Percentiles rank a stretch among this genome's conserved stretches.
These are phyloP conservation scores for Egretta garzetta DNA, from an alignment of 2,113 vertebrate genomes.

Conservation along the genomic window DNA sequence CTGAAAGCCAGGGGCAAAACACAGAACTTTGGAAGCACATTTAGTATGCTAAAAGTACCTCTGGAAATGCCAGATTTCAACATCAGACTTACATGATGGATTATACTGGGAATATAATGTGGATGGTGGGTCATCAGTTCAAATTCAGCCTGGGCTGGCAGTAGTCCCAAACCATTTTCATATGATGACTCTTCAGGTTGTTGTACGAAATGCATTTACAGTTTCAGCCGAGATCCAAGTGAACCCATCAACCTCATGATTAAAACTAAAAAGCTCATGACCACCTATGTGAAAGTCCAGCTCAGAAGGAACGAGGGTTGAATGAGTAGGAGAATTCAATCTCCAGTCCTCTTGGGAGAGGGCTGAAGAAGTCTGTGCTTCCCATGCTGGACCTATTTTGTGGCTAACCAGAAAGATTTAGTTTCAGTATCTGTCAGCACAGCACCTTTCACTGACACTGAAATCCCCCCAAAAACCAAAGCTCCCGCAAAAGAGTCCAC, in stretches of 20 bases:
- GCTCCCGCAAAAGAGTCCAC: background rate
- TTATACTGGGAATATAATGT: background rate
- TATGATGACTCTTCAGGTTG: background rate
- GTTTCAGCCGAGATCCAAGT: background rate
- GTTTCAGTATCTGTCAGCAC: background rate
- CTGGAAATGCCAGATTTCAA: background rate
- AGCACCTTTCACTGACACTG: background rate
- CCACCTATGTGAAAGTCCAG: background rate
- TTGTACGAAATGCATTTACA: background rate
- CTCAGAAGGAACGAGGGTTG: background rate
- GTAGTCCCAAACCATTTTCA: background rate
- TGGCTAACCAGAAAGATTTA: background rate
- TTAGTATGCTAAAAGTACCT: background rate
- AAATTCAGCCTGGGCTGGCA: background rate
- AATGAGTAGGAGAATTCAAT: background rate
- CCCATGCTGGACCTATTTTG: background rate
- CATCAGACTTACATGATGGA: background rate
- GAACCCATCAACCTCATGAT: background rate
- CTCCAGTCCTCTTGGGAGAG: accelerated
- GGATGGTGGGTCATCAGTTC: background rate
- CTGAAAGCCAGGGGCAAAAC: background rate
- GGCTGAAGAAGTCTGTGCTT: background rate
- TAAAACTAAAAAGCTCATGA: background rate
- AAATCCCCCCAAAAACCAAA: background rate
- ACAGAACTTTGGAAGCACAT: background rate